phyloP scores from a whole-genome alignment of 2,113 vertebrate genomes.

The Beaufortia kweichowensis region DNA sequence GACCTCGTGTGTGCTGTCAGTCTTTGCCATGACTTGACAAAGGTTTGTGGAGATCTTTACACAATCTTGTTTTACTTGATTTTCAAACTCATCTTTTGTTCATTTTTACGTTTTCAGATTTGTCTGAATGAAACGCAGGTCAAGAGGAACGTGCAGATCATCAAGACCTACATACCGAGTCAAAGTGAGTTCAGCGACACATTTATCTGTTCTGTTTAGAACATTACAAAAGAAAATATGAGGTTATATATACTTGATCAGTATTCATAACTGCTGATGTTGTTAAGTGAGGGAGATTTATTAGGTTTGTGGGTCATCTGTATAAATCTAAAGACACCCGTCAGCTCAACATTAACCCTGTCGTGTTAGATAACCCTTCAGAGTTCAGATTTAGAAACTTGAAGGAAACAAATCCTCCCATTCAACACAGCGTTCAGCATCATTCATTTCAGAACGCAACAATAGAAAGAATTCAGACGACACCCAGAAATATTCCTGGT shows the following conservation, averaged over 20 bases:
- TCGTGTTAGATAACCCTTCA: background rate
- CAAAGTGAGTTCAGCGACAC: conserved; percentile 68
- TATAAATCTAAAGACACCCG: too few species aligned
- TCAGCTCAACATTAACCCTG: too few species aligned
- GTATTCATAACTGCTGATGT: too few species aligned
- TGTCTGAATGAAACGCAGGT: conserved; percentile 63
- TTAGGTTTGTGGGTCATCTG: too few species aligned
- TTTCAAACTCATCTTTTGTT: background rate
- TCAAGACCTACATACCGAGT: conserved; percentile 53
- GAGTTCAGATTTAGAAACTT: background rate
- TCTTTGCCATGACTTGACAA: conserved; percentile 41
- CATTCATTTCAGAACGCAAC: background rate
- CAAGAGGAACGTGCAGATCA: conserved; percentile 67
- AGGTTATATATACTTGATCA: too few species aligned
- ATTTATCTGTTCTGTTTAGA: background rate
- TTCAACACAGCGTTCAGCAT: background rate
- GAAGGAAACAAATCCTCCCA: conserved; percentile 2
- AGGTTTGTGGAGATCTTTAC: background rate
- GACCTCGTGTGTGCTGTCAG: conserved; percentile 67
- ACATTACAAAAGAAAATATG: too few species aligned
- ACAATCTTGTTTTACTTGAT: background rate
- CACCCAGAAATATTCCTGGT: background rate
- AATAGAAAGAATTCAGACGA: conserved; percentile 20
- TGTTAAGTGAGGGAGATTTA: too few species aligned
- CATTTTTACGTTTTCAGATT: background rate